A percentile compares a stretch with the other conserved stretches of the same genome.
These are phyloP conservation scores for Acheta domesticus DNA, from an alignment of 2,888 invertebrate species.

Conservation along the genomic window DNA sequence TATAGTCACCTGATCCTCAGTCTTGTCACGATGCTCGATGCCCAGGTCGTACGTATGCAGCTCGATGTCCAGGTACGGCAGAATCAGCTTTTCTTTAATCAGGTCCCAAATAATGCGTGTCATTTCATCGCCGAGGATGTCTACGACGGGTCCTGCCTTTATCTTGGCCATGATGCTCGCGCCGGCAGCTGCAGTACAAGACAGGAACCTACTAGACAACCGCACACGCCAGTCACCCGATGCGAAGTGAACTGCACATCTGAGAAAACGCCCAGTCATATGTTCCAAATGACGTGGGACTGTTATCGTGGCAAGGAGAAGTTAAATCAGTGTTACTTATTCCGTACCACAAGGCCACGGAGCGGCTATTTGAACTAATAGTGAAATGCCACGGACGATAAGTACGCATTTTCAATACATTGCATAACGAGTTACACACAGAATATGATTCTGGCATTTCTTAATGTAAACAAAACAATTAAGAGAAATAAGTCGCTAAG, in stretches of 20 bases:
- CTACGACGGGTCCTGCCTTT: constrained; percentile 82
- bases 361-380: no score
- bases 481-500: no score
- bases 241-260: neutral
- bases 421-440: no score
- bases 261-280: neutral
- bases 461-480: no score
- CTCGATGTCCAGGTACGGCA: constrained; percentile 94
- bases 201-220: neutral
- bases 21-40: constrained; percentile 90
- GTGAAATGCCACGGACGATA: no score
- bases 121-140: constrained; percentile 94
- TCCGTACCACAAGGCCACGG: no score
- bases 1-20: constrained; percentile 91
- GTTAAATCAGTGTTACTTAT: neutral
- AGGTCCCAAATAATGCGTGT: constrained; percentile 97
- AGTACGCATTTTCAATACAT: no score
- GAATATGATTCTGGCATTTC: no score
- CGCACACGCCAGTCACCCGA: neutral
- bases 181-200: neutral
- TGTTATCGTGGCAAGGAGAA: neutral
- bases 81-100: constrained; percentile 93
- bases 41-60: constrained; percentile 92
- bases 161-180: constrained; percentile 34
- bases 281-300: constrained; percentile 2